Conservation (phyloP, 2,113 vertebrate genomes). For the Lutjanus erythropterus region DNA sequence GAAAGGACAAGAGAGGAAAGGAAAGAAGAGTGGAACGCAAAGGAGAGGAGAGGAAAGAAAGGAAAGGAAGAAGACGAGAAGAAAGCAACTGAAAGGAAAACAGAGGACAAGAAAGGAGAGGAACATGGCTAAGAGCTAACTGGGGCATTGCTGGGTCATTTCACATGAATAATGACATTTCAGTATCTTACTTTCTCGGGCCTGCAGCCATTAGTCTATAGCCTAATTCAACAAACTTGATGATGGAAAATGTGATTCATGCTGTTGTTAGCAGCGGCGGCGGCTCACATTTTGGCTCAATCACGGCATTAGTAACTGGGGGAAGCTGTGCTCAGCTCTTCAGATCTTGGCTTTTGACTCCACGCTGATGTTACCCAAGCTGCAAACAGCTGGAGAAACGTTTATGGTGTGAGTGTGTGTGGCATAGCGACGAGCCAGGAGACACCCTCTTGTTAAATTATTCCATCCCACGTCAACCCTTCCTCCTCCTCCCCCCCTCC, state of each 20-base stretch:
- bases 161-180: slow-evolving; percentile 80
- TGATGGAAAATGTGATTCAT: slow-evolving; percentile 63
- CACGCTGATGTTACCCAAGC: slow-evolving; percentile 48
- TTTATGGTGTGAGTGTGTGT: slow-evolving; percentile 59
- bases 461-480: slow-evolving; percentile 73
- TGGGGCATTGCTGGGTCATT: slow-evolving; percentile 76
- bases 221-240: slow-evolving; percentile 67
- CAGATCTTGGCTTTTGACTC: slow-evolving; percentile 41
- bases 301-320: slow-evolving; percentile 42
- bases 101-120: slow-evolving; percentile 12
- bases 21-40: neutral
- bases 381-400: slow-evolving; percentile 79
- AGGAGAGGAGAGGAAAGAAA: neutral
- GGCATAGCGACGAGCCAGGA: slow-evolving; percentile 77
- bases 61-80: neutral
- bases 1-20: neutral
- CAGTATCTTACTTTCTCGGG: slow-evolving; percentile 64
- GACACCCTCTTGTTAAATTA: slow-evolving; percentile 82
- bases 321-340: slow-evolving; percentile 28
- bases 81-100: slow-evolving; percentile 3
- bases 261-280: slow-evolving; percentile 38
- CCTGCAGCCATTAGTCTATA: slow-evolving; percentile 57
- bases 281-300: slow-evolving; percentile 57
- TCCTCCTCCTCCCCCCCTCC: slow-evolving; percentile 58
- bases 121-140: slow-evolving; percentile 67